phyloP scores from a whole-genome alignment of 2,888 invertebrate genomes.

The Orthosia gracilis region DNA sequence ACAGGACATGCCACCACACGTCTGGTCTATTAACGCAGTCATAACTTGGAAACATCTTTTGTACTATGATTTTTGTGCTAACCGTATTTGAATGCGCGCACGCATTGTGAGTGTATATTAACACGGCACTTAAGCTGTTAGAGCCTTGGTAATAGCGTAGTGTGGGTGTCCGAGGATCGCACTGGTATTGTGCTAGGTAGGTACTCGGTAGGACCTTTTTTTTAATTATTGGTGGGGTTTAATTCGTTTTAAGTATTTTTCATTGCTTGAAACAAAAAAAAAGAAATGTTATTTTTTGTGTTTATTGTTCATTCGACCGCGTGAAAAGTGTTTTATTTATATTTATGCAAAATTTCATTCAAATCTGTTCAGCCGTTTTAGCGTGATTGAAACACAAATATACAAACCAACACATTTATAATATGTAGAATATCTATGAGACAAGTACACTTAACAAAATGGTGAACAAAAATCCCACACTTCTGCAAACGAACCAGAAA shows the following conservation, averaged over 20 bases:
- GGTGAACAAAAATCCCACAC: too few relatives aligned
- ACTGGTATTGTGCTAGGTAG: conserved; percentile 47
- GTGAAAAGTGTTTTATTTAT: too few relatives aligned
- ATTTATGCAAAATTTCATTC: too few relatives aligned
- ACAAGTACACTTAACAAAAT: too few relatives aligned
- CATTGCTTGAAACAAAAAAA: background rate
- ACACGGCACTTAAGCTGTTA: conserved; percentile 86
- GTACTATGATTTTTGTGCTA: conserved; percentile 79
- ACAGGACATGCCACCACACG: conserved; percentile 76
- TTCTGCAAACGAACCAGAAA: background rate
- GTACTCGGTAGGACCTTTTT: conserved; percentile 21
- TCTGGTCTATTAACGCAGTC: conserved; percentile 80
- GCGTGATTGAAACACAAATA: too few relatives aligned
- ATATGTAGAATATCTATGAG: too few relatives aligned
- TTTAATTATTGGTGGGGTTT: conserved; percentile 13
- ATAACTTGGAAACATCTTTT: conserved; percentile 79
- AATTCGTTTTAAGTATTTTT: conserved; percentile 2
- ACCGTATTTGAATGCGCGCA: conserved; percentile 76
- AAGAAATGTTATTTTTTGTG: background rate
- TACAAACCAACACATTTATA: too few relatives aligned
- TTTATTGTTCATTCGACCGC: background rate
- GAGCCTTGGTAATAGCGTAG: conserved; percentile 74
- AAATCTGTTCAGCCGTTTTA: too few relatives aligned
- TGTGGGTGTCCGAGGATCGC: conserved; percentile 75
- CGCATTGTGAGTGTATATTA: conserved; percentile 79